Evolutionary conservation across 2,797 vertebrate species (phyloP), one percentile per base, ranked within the genome.

Genomic region (Argya squamiceps): DNA sequence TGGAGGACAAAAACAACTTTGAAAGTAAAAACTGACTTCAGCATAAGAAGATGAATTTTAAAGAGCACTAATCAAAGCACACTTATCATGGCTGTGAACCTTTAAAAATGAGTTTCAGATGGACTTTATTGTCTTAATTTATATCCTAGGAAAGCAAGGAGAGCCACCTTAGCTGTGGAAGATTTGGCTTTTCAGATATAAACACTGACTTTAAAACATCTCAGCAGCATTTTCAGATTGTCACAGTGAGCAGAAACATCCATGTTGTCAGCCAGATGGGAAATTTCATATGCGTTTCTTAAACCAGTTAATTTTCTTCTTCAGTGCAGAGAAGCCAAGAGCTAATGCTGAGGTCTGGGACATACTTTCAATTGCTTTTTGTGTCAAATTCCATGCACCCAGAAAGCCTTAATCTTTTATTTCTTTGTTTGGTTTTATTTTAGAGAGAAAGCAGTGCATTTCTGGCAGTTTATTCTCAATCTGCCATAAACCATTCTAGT

Each of bases 191-290:
- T 92, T 94, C 55, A 53, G 59, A 55, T 79, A 90, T 89, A 89
- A 96, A 89, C 89, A 65, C 86, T 81, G 88, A 93, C 76, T 96
- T 97, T 91, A 77, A 92, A 97, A 91, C 91, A 80, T 86, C 93
- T 94, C 92, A 74, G 95, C 90, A 90, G 93, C 23, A 5, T 95
- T 95, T 88, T 85, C 80, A 96, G 93, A 93, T 90, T 94, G 83
- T 93, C 84, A 89, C 30, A 30, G 64, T 83, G 89, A 96, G 84
- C 85, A 91, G 95, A 92, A 94, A 95, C 79, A 75, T 88, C 82
- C 90, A 92, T 50, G 74, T 93, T 67, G 71, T 85, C 81, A 84
- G 55, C 88, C 84, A 85, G 94, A 84, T 94, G 93, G 92, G 86
- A 94, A 91, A 93, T 74, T 93, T 95, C 68, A 69, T 92, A 80